Evolutionary conservation across 2,888 invertebrate genomes (phyloP).

Genomic region (Athalia circularis): DNA sequence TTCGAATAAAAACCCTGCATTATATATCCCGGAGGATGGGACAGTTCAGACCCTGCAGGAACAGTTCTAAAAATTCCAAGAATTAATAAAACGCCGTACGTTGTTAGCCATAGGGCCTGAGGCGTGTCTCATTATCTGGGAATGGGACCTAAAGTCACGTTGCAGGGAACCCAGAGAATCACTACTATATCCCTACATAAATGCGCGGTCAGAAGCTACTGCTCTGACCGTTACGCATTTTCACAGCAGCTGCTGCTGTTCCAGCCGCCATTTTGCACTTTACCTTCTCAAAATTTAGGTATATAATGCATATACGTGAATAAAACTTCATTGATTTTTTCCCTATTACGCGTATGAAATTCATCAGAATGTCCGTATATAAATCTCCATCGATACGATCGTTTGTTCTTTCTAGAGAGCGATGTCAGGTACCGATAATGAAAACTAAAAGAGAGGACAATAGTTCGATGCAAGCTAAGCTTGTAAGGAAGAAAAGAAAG

Average conservation of each 20-base stretch:
- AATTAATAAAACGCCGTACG: constrained; percentile 10
- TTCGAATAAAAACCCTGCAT: too few species aligned
- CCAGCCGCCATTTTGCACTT: constrained; percentile 1
- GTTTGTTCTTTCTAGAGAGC: too few species aligned
- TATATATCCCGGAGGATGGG: not conserved
- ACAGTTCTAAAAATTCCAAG: not conserved
- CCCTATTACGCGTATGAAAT: too few species aligned
- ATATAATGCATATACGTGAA: too few species aligned
- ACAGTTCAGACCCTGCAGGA: not conserved
- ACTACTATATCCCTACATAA: not conserved
- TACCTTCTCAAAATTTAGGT: not conserved
- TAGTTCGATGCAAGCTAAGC: too few species aligned
- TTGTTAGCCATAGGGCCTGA: not conserved
- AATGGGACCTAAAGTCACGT: constrained; percentile 40
- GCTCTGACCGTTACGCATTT: not conserved
- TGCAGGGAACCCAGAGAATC: constrained; percentile 6
- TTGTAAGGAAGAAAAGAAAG: too few species aligned
- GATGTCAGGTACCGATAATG: too few species aligned
- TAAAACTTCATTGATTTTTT: too few species aligned
- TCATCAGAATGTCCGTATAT: too few species aligned
- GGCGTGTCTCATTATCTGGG: constrained; percentile 31
- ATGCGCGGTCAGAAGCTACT: constrained; percentile 18
- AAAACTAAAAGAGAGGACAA: too few species aligned
- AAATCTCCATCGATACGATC: too few species aligned
- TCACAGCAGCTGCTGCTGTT: not conserved